phyloP scores from a whole-genome alignment of 2,888 invertebrate genomes.

The Sarcophaga rosellei region DNA sequence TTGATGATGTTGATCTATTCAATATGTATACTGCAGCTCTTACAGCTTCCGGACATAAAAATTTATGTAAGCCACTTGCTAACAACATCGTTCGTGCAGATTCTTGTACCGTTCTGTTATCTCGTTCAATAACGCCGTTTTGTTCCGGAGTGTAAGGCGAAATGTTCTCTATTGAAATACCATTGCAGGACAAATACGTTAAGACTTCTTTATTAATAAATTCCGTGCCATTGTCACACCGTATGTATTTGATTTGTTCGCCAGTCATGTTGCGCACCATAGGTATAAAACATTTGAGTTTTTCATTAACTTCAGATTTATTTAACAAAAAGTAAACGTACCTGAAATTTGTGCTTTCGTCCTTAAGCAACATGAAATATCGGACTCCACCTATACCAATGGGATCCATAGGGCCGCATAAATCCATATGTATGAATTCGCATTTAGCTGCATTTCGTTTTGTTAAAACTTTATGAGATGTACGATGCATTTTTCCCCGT shows the following conservation, averaged over 20 bases:
- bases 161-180: slow-evolving; percentile 46
- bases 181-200: slow-evolving; percentile 5
- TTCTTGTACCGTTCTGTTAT: slow-evolving; percentile 51
- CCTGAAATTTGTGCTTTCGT: slow-evolving; percentile 63
- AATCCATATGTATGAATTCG: slow-evolving; percentile 62
- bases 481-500: slow-evolving; percentile 50
- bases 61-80: slow-evolving; percentile 67
- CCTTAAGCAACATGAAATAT: slow-evolving; percentile 67
- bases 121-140: slow-evolving; percentile 47
- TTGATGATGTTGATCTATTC: slow-evolving; percentile 72
- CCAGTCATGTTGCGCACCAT: slow-evolving; percentile 50
- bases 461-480: slow-evolving; percentile 12
- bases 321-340: slow-evolving; percentile 45
- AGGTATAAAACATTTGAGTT: slow-evolving; percentile 41
- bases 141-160: slow-evolving; percentile 57
- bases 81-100: slow-evolving; percentile 63
- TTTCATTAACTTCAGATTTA: slow-evolving; percentile 44
- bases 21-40: slow-evolving; percentile 75
- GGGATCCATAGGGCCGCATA: slow-evolving; percentile 59
- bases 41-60: slow-evolving; percentile 78
- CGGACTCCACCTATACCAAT: slow-evolving; percentile 48
- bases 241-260: slow-evolving; percentile 39
- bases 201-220: slow-evolving; percentile 50
- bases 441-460: slow-evolving; percentile 43
- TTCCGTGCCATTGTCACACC: slow-evolving; percentile 40